These are phyloP conservation scores for Limnephilus auricula DNA, from an alignment of 2,888 invertebrate species.

Conservation along the genomic window DNA sequence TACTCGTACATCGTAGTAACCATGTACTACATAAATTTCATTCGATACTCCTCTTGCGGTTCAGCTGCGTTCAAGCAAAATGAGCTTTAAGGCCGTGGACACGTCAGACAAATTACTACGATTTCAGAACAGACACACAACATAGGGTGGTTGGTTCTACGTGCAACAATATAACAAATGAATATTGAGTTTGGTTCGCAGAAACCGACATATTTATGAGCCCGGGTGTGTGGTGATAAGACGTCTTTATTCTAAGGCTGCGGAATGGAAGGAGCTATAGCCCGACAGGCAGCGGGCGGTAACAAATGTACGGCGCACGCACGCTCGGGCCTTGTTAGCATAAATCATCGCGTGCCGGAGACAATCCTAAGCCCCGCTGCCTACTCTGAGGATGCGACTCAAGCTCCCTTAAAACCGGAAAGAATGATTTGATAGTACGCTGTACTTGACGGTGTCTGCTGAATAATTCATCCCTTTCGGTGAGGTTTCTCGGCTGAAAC, in stretches of 20 bases:
- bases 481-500: slow-evolving; percentile 4
- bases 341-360: slow-evolving; percentile 62
- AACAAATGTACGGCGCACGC: slow-evolving; percentile 61
- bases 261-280: slow-evolving; percentile 52
- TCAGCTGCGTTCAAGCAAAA: background rate
- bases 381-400: background rate
- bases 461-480: slow-evolving; percentile 4
- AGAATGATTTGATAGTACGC: background rate
- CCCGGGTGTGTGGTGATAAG: slow-evolving; percentile 7
- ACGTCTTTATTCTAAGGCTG: slow-evolving; percentile 33
- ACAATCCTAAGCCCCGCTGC: slow-evolving; percentile 57
- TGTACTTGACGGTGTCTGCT: background rate
- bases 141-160: background rate
- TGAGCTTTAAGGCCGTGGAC: background rate
- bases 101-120: background rate
- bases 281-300: slow-evolving; percentile 46
- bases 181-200: slow-evolving; percentile 20
- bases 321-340: slow-evolving; percentile 57
- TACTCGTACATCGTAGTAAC: too few species aligned
- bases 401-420: background rate
- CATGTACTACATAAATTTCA: background rate
- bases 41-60: background rate
- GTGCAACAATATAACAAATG: slow-evolving; percentile 14
- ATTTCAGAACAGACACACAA: background rate
- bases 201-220: slow-evolving; percentile 23